Percentiles rank a stretch among this genome's conserved stretches.
These are phyloP conservation scores for Podabrus alpinus DNA, from an alignment of 2,888 invertebrate genomes.

Conservation along the genomic window DNA sequence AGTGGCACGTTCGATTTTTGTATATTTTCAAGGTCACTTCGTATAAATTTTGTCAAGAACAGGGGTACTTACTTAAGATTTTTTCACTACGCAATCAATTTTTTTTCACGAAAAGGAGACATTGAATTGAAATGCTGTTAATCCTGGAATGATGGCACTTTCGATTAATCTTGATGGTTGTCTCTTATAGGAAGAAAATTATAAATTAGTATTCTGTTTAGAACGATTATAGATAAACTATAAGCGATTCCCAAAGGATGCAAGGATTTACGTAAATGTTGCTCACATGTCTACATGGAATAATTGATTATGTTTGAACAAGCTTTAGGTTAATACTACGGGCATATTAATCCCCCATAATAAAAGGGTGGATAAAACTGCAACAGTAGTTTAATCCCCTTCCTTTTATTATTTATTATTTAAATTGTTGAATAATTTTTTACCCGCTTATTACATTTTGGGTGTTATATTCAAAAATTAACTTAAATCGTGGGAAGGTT, in stretches of 20 bases:
- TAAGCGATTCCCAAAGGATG: slow-evolving; percentile 37
- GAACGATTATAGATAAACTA: slow-evolving; percentile 30
- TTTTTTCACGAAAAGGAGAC: no score
- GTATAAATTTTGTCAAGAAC: no score
- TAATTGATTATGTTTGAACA: slow-evolving; percentile 47
- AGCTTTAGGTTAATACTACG: slow-evolving; percentile 25
- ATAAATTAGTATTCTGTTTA: slow-evolving; percentile 35
- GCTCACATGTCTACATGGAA: slow-evolving; percentile 44
- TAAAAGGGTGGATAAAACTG: slow-evolving; percentile 11
- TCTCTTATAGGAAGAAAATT: slow-evolving; percentile 8
- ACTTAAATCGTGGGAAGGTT: slow-evolving; percentile 19
- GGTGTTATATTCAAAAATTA: not conserved
- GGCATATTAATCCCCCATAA: slow-evolving; percentile 19
- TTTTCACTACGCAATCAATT: no score
- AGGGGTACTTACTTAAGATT: no score
- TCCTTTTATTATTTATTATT: not conserved
- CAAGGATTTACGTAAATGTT: slow-evolving; percentile 45
- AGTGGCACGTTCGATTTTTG: no score
- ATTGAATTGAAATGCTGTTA: no score
- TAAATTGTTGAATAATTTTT: not conserved
- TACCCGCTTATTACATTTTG: not conserved
- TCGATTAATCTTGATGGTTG: not conserved
- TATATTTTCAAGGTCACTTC: no score
- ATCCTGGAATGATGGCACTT: no score
- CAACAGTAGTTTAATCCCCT: not conserved